These are phyloP conservation scores for Aphyosemion australe DNA, from an alignment of 2,113 vertebrate genomes.

Conservation along the genomic window DNA sequence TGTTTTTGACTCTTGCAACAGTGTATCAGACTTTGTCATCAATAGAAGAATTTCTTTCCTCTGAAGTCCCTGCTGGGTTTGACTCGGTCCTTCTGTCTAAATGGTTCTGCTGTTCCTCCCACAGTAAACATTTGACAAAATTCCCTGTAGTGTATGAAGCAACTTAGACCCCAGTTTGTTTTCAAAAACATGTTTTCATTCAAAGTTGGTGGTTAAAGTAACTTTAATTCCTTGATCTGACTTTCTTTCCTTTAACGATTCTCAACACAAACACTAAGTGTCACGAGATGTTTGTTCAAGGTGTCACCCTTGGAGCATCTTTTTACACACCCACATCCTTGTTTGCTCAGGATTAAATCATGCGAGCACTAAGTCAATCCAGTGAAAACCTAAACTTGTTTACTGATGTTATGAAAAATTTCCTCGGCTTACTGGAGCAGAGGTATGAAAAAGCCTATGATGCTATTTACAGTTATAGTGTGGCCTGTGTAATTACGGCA, in stretches of 20 bases:
- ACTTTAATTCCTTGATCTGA: neutral
- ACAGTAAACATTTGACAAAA: neutral
- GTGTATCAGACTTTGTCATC: neutral
- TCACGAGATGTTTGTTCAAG: slow-evolving; percentile 64
- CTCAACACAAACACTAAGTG: neutral
- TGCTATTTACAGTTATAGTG: too few species aligned
- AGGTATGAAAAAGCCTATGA: neutral
- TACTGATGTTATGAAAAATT: slow-evolving; percentile 17
- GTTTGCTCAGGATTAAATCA: slow-evolving; percentile 49
- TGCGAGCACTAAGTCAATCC: slow-evolving; percentile 15
- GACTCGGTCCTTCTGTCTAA: slow-evolving; percentile 15
- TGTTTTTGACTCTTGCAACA: neutral
- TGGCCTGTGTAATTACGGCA: neutral
- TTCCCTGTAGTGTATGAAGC: neutral
- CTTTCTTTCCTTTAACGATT: neutral
- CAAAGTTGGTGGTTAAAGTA: neutral
- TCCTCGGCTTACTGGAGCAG: neutral
- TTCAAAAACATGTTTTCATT: neutral
- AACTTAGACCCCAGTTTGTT: slow-evolving; percentile 2
- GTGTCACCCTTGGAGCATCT: slow-evolving; percentile 33
- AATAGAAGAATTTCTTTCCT: slow-evolving; percentile 9
- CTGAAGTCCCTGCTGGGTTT: neutral
- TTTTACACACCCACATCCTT: slow-evolving; percentile 54
- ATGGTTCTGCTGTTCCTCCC: neutral
- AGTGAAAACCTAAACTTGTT: slow-evolving; percentile 15